Percentiles rank a stretch among this genome's conserved stretches.
phyloP scores from a whole-genome alignment of 2,888 invertebrate genomes.

The Therioaphis trifolii region DNA sequence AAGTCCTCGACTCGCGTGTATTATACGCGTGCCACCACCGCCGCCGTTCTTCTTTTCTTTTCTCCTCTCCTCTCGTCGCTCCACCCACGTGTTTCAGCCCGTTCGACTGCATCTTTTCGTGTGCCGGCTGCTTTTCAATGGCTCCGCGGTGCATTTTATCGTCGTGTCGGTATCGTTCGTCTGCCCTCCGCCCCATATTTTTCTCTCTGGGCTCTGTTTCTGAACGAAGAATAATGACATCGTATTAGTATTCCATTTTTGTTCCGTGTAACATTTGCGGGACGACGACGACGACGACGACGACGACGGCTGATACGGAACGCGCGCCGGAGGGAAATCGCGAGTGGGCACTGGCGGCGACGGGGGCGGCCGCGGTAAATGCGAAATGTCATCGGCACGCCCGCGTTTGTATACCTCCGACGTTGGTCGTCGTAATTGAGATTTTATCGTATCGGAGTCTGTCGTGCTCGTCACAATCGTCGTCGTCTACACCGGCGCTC shows the following conservation, averaged over 20 bases:
- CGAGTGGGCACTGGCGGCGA: too few species aligned
- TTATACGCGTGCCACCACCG: too few species aligned
- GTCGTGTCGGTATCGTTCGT: not conserved
- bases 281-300: not conserved
- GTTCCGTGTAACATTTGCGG: not conserved
- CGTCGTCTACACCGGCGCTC: too few species aligned
- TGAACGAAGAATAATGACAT: constrained; percentile 32
- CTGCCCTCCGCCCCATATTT: not conserved
- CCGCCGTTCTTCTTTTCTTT: too few species aligned
- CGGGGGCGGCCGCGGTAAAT: not conserved
- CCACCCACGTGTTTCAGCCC: not conserved
- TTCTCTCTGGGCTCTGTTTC: not conserved
- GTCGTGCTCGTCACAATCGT: too few species aligned
- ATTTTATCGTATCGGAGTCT: not conserved
- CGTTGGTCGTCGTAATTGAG: not conserved
- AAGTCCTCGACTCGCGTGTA: not conserved
- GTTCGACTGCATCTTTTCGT: not conserved
- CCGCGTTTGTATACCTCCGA: not conserved
- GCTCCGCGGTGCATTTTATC: not conserved
- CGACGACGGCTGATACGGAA: not conserved
- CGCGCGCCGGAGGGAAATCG: too few species aligned
- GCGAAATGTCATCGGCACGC: constrained; percentile 8
- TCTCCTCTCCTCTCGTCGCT: not conserved
- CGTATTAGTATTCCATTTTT: constrained; percentile 30
- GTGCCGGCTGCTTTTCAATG: constrained; percentile 29